Percentiles rank a stretch among this genome's conserved stretches.
Evolutionary conservation across 2,113 vertebrate genomes (phyloP).

Genomic region (Riparia riparia): DNA sequence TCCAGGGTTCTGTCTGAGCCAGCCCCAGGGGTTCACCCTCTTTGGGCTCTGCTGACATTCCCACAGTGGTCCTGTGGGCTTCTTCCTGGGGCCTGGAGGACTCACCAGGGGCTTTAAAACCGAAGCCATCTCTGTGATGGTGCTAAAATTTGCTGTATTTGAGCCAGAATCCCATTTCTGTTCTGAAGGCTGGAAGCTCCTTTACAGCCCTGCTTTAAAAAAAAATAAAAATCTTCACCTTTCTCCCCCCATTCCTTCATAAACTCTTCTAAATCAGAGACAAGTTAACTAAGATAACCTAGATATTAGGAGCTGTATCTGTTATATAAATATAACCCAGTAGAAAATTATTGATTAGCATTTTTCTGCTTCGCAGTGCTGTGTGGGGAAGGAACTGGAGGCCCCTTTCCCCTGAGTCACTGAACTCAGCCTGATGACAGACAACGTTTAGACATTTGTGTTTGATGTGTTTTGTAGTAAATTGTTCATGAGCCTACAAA

Average conservation of each 20-base stretch:
- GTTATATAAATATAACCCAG: background rate
- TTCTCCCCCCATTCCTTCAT: background rate
- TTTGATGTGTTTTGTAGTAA: background rate
- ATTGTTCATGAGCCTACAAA: background rate
- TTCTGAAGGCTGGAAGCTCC: background rate
- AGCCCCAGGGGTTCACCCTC: background rate
- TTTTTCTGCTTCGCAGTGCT: background rate
- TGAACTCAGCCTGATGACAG: background rate
- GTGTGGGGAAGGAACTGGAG: background rate
- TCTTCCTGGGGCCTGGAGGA: background rate
- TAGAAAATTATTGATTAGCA: background rate
- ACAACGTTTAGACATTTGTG: background rate
- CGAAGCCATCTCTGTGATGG: fast-evolving
- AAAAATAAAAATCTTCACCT: too few species aligned
- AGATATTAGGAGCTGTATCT: background rate
- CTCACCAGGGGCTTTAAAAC: background rate
- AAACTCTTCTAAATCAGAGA: background rate
- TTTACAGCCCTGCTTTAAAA: background rate
- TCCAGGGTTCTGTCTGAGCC: background rate
- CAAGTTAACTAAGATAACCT: background rate
- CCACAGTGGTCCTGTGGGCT: background rate
- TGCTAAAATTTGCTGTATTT: background rate
- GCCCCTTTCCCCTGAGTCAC: background rate
- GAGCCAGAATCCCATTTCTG: background rate
- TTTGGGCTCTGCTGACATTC: fast-evolving